phyloP scores from a whole-genome alignment of 2,113 vertebrate species.

The Psittacara wagleri region DNA sequence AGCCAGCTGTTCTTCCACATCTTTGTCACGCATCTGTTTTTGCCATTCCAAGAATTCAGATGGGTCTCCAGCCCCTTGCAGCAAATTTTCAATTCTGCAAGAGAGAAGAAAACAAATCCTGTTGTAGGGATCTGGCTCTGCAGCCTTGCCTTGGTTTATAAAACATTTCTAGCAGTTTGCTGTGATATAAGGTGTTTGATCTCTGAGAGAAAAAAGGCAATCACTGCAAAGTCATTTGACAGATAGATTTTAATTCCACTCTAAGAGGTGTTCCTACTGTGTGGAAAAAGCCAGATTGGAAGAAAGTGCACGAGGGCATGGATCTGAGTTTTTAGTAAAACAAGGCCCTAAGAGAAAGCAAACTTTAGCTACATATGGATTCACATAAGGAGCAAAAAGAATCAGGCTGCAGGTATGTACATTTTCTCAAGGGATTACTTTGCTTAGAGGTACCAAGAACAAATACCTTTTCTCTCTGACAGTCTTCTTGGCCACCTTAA shows the following conservation, averaged over 20 bases:
- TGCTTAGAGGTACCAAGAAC: not conserved
- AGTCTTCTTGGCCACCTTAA: not conserved
- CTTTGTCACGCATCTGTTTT: constrained; percentile 80
- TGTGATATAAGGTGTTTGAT: not conserved
- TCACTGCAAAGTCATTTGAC: not conserved
- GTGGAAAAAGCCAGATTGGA: not conserved
- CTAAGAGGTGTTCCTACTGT: not conserved
- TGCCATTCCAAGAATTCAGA: constrained; percentile 87
- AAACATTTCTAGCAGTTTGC: not conserved
- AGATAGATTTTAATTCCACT: not conserved
- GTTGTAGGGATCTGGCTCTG: not conserved
- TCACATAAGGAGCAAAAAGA: not conserved
- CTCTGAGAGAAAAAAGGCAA: not conserved
- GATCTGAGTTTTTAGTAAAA: not conserved
- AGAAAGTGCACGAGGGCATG: not conserved
- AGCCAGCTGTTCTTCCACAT: constrained; percentile 77
- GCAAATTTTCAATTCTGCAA: constrained; percentile 72
- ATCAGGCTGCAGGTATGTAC: not conserved
- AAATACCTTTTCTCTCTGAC: not conserved
- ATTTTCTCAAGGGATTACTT: not conserved
- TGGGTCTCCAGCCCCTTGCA: constrained; percentile 78
- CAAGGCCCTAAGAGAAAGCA: not conserved
- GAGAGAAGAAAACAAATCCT: not conserved
- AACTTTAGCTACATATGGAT: not conserved
- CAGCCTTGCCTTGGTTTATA: not conserved